Evolutionary conservation across 1,140 invertebrate species (phyloP).

Genomic region (Penaeus japonicus): DNA sequence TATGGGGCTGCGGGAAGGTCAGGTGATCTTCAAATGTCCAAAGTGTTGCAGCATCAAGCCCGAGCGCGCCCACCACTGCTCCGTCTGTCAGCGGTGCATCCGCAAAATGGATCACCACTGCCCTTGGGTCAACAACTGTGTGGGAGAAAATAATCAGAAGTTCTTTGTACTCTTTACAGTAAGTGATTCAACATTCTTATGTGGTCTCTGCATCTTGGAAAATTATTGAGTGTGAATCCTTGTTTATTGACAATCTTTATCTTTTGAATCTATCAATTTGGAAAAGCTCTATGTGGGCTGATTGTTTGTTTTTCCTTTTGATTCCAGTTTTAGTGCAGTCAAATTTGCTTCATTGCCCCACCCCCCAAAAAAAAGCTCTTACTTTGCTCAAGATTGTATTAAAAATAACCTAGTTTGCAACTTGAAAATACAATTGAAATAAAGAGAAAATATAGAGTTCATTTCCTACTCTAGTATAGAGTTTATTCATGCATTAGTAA

Average conservation of each 20-base stretch:
- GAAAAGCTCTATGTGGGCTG: too few relatives aligned
- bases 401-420: too few relatives aligned
- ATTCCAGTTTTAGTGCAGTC: too few relatives aligned
- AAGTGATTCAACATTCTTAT: constrained; percentile 65
- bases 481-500: too few relatives aligned
- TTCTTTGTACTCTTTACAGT: constrained; percentile 99
- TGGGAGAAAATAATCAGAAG: constrained; percentile 99
- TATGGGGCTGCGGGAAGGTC: constrained; percentile 90
- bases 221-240: background rate
- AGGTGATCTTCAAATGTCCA: constrained; percentile 96
- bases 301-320: too few relatives aligned
- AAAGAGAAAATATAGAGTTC: too few relatives aligned
- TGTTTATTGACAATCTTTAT: constrained; percentile 10
- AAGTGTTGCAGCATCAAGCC: constrained; percentile 99
- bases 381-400: too few relatives aligned
- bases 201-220: background rate
- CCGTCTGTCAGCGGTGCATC: constrained; percentile 94
- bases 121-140: constrained; percentile 99
- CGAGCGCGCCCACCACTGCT: constrained; percentile 98
- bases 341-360: too few relatives aligned
- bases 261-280: too few relatives aligned
- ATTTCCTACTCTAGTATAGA: too few relatives aligned
- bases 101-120: constrained; percentile 99
- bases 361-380: too few relatives aligned
- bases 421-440: too few relatives aligned